Evolutionary conservation across 2,113 vertebrate species (phyloP), one percentile per base, ranked within the genome.

Genomic region (Chlorodrepanis virens): DNA sequence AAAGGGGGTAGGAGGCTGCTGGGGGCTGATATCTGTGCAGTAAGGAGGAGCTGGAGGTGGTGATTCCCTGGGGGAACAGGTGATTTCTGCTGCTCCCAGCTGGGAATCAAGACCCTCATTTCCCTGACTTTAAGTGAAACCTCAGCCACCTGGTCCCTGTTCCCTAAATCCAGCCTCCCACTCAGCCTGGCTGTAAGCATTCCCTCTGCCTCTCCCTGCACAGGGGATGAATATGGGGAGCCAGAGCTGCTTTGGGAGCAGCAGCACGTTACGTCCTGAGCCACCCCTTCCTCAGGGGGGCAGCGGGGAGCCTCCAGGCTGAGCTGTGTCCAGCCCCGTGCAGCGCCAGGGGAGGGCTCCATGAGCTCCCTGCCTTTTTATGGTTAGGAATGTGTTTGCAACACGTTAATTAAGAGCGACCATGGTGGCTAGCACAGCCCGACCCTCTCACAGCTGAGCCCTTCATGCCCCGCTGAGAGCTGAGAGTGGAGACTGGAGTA

Each of bases 331-430:
- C 24, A 1, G 2, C 0, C 1, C 67, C 44, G 2, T 40, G 2
- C 79, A n/a, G 79, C 0, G 0, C 85, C 65, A 25, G 47, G 63
- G 77, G 71, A 44, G 0, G 10, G 88, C 76, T 68, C 61, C 0
- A 2, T 20, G 1, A 6, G 60, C 81, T 96, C 86, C 50, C 50
- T 95, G 93, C 74, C 96, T 96, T 96, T 96, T 94, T 96, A 95
- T 92, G 92, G 96, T 96, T 95, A 97, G 83, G 94, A 96, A 96
- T 96, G 96, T 84, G 69, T 84, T 61, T 56, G 78, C 57, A 64
- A 47, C 25, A 18, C 1, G 31, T 76, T 92, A 83, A 89, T 87
- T 59, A 61, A 50, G 47, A 84, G 47, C 0, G 1, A 39, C 54
- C 11, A 0, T 9, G 39, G 89, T 54, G 68, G 87, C 64, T 87